Percentiles rank a stretch among this genome's conserved stretches.
These are phyloP conservation scores for Lagopus leucura DNA, from an alignment of 2,113 vertebrate species.

Conservation along the genomic window DNA sequence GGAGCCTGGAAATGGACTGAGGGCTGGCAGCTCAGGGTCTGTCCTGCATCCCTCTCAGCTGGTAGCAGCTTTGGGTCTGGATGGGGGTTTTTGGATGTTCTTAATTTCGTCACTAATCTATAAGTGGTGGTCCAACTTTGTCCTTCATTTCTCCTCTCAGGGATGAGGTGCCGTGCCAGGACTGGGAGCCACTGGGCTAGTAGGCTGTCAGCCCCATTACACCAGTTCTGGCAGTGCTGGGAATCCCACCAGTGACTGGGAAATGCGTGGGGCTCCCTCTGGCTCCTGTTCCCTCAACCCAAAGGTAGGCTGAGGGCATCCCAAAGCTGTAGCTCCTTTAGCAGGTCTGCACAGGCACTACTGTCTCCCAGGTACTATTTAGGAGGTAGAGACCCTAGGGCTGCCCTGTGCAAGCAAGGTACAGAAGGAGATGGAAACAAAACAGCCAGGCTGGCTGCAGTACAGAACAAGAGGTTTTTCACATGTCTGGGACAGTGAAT, in stretches of 20 bases:
- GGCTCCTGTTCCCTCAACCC: not conserved
- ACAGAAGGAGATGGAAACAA: not conserved
- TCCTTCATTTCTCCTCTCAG: not conserved
- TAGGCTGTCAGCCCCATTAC: not conserved
- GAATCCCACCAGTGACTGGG: not conserved
- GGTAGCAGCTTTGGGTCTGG: not conserved
- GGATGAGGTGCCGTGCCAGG: not conserved
- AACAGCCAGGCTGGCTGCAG: not conserved
- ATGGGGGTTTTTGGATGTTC: not conserved
- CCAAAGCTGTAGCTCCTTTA: not conserved
- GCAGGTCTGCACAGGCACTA: not conserved
- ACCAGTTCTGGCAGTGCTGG: not conserved
- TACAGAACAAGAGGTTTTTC: not conserved
- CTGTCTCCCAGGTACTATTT: not conserved
- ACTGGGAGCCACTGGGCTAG: not conserved
- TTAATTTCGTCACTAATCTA: not conserved
- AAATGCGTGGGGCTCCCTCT: fast-evolving
- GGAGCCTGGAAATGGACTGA: not conserved
- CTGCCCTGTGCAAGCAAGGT: not conserved
- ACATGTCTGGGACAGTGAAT: not conserved
- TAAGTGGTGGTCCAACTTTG: not conserved
- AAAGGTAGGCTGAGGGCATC: not conserved
- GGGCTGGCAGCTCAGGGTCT: not conserved
- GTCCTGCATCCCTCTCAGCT: not conserved
- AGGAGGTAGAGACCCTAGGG: not conserved